Base-by-base conservation (phyloP, 1,140 invertebrate species). In the Glossosoma conforme region DNA sequence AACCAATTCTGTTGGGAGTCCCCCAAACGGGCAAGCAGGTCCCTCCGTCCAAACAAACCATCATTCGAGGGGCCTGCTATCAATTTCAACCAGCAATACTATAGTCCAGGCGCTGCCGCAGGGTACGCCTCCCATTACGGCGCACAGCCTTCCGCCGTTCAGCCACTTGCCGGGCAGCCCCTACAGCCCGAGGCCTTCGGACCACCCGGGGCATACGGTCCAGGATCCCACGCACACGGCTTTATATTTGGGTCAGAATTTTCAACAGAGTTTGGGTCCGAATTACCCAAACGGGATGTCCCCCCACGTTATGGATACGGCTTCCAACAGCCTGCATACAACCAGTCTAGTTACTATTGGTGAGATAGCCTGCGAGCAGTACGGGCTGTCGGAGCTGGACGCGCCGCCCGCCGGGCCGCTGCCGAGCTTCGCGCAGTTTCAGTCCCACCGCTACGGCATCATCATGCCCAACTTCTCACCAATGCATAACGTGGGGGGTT, bases 21-120 rank as follows among this genome's bases (percentile, higher is more conserved):
- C 86, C 86, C 87, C 87, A 90, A 90, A 90, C 86, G 86, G 85
- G 85, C 83, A 87, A 80, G 86, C 86, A 88, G 86, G 78, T 79
- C 78, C 77, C 78, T 80, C 77, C 77, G 77, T 76, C 76, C 72
- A 74, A 64, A 70, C 75, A 77, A 78, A 77, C 77, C 82, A 86
- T 77, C 82, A 77, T 78, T 78, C 84, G 85, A 84, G 85, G 85
- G 85, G 84, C 86, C 86, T 87, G 85, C 84, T 84, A 72, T 81
- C 82, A 72, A 74, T 73, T 66, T 74, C 75, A 75, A 77, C 69
- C 75, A 71, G 74, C 72, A 75, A 70, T 72, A 68, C 71, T 73
- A 62, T 65, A 73, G 73, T 67, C 50, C 70, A 69, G 62, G 66
- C 70, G 56, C 70, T 75, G 62, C 72, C 72, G 19, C 71, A 74